A percentile compares a stretch with the other conserved stretches of the same genome.
Evolutionary conservation across 2,113 vertebrate genomes (phyloP).

Genomic region (Scatophagus argus): DNA sequence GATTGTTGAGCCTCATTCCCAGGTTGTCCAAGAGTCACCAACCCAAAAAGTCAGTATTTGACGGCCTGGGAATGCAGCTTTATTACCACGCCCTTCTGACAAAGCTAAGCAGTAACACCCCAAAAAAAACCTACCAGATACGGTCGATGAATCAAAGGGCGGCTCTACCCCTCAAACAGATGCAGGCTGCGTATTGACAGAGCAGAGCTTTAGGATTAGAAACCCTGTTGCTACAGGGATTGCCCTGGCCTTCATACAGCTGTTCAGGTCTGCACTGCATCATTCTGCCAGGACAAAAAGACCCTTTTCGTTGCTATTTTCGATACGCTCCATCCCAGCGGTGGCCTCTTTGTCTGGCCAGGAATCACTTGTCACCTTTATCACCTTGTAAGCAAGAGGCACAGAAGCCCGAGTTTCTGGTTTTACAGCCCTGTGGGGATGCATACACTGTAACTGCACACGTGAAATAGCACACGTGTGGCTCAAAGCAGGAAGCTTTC

Average conservation of each 20-base stretch:
- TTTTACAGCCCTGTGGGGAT: slow-evolving; percentile 10
- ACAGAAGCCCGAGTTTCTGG: slow-evolving; percentile 16
- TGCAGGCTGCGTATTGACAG: slow-evolving; percentile 44
- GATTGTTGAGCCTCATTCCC: too few species aligned
- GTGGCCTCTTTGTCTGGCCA: slow-evolving; percentile 70
- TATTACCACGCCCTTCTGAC: slow-evolving; percentile 15
- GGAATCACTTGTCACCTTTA: slow-evolving; percentile 72
- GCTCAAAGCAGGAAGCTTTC: neutral
- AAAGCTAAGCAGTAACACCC: slow-evolving; percentile 19
- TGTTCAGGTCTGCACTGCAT: slow-evolving; percentile 66
- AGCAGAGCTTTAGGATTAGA: slow-evolving; percentile 43
- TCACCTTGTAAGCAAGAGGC: slow-evolving; percentile 64
- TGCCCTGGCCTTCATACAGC: slow-evolving; percentile 54
- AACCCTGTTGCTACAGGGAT: slow-evolving; percentile 61
- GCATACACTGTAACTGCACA: slow-evolving; percentile 2
- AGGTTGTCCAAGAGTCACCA: too few species aligned
- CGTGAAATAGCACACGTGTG: neutral
- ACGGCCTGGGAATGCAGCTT: too few species aligned
- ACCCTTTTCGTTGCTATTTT: slow-evolving; percentile 69
- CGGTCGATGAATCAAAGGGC: slow-evolving; percentile 42
- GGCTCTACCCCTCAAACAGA: slow-evolving; percentile 38
- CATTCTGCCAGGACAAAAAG: slow-evolving; percentile 63
- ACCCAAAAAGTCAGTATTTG: too few species aligned
- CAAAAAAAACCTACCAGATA: slow-evolving; percentile 17
- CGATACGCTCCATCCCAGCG: slow-evolving; percentile 43